A percentile compares a stretch with the other conserved stretches of the same genome.
These are phyloP conservation scores for Aricia artaxerxes DNA, from an alignment of 2,888 invertebrate species.

Conservation along the genomic window DNA sequence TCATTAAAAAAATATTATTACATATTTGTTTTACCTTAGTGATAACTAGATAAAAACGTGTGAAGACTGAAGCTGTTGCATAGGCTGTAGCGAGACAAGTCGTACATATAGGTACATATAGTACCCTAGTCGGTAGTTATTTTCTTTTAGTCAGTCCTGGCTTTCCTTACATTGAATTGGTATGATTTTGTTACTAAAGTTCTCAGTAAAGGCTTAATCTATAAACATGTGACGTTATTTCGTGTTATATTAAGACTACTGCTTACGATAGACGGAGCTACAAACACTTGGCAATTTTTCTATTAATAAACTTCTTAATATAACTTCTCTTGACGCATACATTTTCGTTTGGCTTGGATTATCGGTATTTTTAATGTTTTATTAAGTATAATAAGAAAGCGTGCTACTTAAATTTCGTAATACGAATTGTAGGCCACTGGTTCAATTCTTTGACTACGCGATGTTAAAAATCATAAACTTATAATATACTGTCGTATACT, in stretches of 20 bases:
- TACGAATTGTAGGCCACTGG: background rate
- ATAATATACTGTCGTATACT: too few relatives aligned
- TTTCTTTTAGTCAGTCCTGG: too few relatives aligned
- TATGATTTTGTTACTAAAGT: background rate
- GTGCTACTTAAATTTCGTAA: background rate
- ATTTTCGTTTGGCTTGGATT: conserved; percentile 31
- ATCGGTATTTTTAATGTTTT: conserved; percentile 31
- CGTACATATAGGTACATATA: too few relatives aligned
- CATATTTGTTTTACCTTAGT: too few relatives aligned
- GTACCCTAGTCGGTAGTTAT: too few relatives aligned
- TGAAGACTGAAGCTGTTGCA: too few relatives aligned
- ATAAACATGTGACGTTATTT: conserved; percentile 49
- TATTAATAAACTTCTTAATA: conserved; percentile 43
- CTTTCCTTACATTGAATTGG: background rate
- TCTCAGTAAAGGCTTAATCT: conserved; percentile 3
- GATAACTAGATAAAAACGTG: too few relatives aligned
- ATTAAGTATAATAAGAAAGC: background rate
- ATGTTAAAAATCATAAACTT: background rate
- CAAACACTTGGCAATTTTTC: conserved; percentile 44
- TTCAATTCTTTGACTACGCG: background rate
- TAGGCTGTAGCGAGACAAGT: too few relatives aligned
- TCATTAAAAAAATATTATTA: too few relatives aligned
- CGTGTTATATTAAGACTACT: conserved; percentile 50
- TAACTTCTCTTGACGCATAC: conserved; percentile 35
- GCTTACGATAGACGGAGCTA: conserved; percentile 48